Percentiles rank a stretch among this genome's conserved stretches.
These are phyloP conservation scores for Macropus fuliginosus DNA, from an alignment of 2,797 vertebrate genomes.

Conservation along the genomic window DNA sequence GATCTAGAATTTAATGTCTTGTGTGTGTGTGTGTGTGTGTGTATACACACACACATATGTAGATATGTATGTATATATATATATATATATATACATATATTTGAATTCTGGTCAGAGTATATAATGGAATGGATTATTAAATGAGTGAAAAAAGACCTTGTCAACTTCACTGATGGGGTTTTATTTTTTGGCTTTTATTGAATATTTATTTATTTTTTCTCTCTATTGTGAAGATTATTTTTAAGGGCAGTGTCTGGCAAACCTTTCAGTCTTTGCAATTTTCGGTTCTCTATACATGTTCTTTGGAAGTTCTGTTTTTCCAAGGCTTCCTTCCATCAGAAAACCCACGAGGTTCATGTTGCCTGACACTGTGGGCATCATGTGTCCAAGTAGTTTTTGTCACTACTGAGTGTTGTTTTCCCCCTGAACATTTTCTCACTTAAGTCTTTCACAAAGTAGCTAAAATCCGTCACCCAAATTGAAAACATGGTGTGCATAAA, in stretches of 20 bases:
- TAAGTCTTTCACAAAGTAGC: conserved; percentile 63
- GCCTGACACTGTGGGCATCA: conserved; percentile 26
- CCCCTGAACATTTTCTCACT: conserved; percentile 47
- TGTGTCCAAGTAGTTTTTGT: conserved; percentile 44
- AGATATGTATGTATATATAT: too few species aligned
- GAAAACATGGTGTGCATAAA: conserved; percentile 4
- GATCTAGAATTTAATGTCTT: conserved; percentile 36
- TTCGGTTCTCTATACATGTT: conserved; percentile 27
- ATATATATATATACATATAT: background rate
- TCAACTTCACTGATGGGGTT: background rate
- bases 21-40: background rate
- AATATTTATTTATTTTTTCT: conserved; percentile 66
- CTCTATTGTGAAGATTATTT: conserved; percentile 64
- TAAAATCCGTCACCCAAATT: conserved; percentile 22
- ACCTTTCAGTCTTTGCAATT: conserved; percentile 52
- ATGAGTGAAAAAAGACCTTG: conserved; percentile 50
- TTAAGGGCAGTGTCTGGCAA: conserved; percentile 53
- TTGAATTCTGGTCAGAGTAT: conserved; percentile 19
- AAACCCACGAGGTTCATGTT: background rate
- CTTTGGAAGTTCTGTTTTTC: conserved; percentile 31
- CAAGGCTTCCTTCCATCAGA: conserved; percentile 6
- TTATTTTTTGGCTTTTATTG: conserved; percentile 53
- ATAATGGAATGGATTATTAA: conserved; percentile 57
- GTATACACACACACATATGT: too few species aligned
- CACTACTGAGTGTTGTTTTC: conserved; percentile 25